phyloP scores from a whole-genome alignment of 2,888 invertebrate species.

The Eupithecia dodoneata region DNA sequence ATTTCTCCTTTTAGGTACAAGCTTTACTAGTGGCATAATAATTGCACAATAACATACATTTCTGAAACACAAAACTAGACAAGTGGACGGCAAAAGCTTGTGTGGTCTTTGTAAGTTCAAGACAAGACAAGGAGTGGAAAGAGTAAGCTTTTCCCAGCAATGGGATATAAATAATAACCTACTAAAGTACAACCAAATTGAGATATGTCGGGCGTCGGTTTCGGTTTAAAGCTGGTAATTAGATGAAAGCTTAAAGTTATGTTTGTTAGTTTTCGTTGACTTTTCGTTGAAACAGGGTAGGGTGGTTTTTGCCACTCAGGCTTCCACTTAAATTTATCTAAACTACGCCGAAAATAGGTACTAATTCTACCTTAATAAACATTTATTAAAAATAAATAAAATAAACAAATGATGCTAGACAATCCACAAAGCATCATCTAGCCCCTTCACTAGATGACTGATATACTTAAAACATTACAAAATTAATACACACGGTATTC shows the following conservation, averaged over 20 bases:
- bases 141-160: not conserved
- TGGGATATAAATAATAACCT: not conserved
- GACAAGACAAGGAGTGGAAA: not conserved
- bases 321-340: not conserved
- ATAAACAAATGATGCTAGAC: no score
- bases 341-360: not conserved
- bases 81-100: not conserved
- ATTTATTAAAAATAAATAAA: not conserved
- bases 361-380: not conserved
- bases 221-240: not conserved
- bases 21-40: no score
- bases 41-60: not conserved
- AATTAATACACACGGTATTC: no score
- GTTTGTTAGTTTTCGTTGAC: no score
- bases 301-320: not conserved
- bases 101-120: not conserved
- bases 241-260: not conserved
- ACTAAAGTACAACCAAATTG: not conserved
- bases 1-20: no score
- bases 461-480: no score
- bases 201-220: not conserved
- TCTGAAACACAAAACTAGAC: not conserved
- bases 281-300: not conserved
- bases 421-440: no score
- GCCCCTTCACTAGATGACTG: no score